Percentiles rank a stretch among this genome's conserved stretches.
Conservation (phyloP, 2,113 vertebrate species). For the Xiphophorus maculatus region DNA sequence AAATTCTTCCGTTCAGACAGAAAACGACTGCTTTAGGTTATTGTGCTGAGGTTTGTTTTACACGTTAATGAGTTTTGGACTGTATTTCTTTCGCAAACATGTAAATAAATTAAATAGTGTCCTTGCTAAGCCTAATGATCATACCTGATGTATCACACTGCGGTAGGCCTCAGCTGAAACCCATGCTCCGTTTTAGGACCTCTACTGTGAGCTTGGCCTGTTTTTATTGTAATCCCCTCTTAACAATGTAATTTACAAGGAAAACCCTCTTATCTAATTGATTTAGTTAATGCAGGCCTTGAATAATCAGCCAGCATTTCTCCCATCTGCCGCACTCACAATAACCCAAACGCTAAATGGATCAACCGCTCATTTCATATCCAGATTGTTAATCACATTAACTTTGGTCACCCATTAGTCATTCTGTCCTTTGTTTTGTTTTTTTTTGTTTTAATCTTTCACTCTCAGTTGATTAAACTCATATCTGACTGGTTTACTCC, state of each 20-base stretch:
- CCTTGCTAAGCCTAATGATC: not conserved
- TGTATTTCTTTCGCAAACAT: not conserved
- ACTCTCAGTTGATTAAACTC: not conserved
- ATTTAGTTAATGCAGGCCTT: slow-evolving; percentile 7
- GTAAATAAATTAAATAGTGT: not conserved
- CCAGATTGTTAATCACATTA: slow-evolving; percentile 10
- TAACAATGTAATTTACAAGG: slow-evolving; percentile 1
- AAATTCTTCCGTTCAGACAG: not conserved
- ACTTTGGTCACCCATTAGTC: not conserved
- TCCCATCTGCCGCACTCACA: not conserved
- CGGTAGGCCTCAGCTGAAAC: not conserved
- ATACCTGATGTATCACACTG: not conserved
- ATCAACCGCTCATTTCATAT: slow-evolving; percentile 1
- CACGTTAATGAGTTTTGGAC: not conserved
- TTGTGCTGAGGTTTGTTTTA: not conserved
- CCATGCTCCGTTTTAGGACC: not conserved
- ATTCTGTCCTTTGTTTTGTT: not conserved
- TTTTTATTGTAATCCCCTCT: slow-evolving; percentile 1
- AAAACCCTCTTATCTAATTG: slow-evolving; percentile 19
- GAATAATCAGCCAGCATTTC: slow-evolving; percentile 11
- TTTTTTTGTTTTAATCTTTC: not conserved
- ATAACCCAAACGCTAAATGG: not conserved
- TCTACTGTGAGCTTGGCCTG: not conserved
- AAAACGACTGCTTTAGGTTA: not conserved
- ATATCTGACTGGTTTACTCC: not conserved